phyloP scores from a whole-genome alignment of 2,113 vertebrate genomes.

The Cygnus buccinator region DNA sequence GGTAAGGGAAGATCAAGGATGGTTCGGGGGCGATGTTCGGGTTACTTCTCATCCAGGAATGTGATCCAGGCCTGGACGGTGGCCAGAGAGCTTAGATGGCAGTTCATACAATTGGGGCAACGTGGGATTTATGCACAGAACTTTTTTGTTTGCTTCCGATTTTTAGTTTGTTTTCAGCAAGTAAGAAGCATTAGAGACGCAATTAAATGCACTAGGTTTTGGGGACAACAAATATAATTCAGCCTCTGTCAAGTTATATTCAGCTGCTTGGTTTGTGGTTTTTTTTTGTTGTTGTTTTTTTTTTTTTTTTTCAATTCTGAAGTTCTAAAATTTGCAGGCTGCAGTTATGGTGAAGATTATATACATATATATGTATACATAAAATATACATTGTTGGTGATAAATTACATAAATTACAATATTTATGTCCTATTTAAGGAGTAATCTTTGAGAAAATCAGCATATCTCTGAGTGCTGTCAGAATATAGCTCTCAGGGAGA shows the following conservation, averaged over 20 bases:
- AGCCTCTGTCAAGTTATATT: background rate
- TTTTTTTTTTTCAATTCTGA: background rate
- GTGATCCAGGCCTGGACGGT: conserved; percentile 17
- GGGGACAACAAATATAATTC: background rate
- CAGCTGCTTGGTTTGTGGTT: background rate
- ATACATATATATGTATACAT: background rate
- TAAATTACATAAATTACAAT: background rate
- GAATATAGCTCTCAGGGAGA: background rate
- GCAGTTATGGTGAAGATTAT: background rate
- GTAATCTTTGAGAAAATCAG: background rate
- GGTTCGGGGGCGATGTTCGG: background rate
- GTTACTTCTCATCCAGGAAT: background rate
- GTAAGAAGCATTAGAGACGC: background rate
- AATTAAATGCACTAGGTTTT: background rate
- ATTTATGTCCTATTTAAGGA: background rate
- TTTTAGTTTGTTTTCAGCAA: background rate
- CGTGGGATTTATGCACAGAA: conserved; percentile 23
- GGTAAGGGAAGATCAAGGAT: background rate
- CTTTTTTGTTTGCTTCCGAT: background rate
- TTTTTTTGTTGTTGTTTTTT: background rate
- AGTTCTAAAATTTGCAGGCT: background rate
- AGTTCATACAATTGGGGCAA: conserved; percentile 19
- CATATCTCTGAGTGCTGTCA: background rate
- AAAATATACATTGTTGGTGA: background rate
- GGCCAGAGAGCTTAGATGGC: conserved; percentile 29